These are phyloP conservation scores for Bombus haemorrhoidalis DNA, from an alignment of 1,140 invertebrate genomes.

Conservation along the genomic window DNA sequence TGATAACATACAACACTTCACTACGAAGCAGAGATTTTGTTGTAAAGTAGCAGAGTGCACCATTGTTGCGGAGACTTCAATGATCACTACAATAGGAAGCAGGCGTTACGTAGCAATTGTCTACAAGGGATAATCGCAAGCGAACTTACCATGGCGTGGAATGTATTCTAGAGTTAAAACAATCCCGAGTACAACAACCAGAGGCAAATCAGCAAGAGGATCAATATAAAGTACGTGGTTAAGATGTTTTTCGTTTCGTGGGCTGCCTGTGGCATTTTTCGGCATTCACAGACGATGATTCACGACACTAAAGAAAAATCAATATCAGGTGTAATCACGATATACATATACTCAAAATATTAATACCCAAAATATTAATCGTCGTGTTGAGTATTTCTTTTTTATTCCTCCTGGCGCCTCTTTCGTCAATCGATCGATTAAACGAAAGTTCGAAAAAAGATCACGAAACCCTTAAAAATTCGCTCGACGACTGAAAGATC, in stretches of 20 bases:
- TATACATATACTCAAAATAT: not conserved
- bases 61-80: conserved; percentile 56
- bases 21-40: not conserved
- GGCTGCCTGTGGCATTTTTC: conserved; percentile 70
- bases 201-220: conserved; percentile 80
- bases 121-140: not conserved
- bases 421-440: not conserved
- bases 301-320: conserved; percentile 25
- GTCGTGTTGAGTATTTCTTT: not conserved
- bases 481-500: not conserved
- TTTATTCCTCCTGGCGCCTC: not conserved
- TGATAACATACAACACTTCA: not conserved
- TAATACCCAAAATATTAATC: not conserved
- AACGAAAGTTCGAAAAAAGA: not conserved
- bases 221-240: conserved; percentile 82
- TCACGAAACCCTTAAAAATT: not conserved
- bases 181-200: conserved; percentile 82
- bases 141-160: conserved; percentile 66
- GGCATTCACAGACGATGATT: not conserved
- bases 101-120: not conserved
- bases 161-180: conserved; percentile 71
- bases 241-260: conserved; percentile 81
- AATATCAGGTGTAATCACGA: not conserved
- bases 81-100: conserved; percentile 31
- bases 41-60: not conserved